phyloP scores from a whole-genome alignment of 1,140 invertebrate species.

The Eciton burchellii region DNA sequence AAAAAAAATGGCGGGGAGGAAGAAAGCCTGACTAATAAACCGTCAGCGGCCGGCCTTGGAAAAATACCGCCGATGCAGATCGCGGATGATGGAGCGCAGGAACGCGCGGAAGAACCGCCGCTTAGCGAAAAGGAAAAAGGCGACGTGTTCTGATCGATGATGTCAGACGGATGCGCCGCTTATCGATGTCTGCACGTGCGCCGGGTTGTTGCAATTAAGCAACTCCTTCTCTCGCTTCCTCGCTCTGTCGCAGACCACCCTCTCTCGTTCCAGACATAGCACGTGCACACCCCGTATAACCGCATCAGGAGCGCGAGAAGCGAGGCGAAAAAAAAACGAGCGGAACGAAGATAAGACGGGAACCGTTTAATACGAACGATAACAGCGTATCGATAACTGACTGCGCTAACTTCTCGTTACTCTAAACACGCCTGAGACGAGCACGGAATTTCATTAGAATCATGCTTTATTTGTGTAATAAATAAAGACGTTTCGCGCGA shows the following conservation, averaged over 20 bases:
- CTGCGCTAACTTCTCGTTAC: constrained; percentile 3
- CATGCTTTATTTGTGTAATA: not conserved
- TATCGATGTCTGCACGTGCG: constrained; percentile 62
- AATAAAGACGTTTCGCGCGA: no score
- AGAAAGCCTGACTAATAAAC: constrained; percentile 53
- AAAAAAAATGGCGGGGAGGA: constrained; percentile 47
- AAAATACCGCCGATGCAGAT: constrained; percentile 36
- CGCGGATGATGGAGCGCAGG: constrained; percentile 43
- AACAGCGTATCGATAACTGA: constrained; percentile 39
- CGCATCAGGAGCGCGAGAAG: not conserved
- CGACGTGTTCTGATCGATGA: constrained; percentile 62
- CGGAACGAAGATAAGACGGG: constrained; percentile 7
- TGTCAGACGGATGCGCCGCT: constrained; percentile 58
- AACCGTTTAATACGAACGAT: constrained; percentile 40
- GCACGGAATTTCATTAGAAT: not conserved
- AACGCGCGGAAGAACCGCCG: constrained; percentile 52
- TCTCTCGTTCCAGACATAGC: constrained; percentile 1
- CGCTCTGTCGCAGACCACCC: not conserved
- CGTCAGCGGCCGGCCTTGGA: constrained; percentile 43
- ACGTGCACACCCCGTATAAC: constrained; percentile 32
- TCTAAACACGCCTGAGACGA: not conserved
- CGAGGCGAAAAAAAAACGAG: constrained; percentile 12
- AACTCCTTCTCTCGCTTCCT: constrained; percentile 3
- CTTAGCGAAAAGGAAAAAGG: constrained; percentile 43
- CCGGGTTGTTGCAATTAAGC: constrained; percentile 66